Evolutionary conservation across 2,113 vertebrate species (phyloP).

Genomic region (Amblyopsis rosae): DNA sequence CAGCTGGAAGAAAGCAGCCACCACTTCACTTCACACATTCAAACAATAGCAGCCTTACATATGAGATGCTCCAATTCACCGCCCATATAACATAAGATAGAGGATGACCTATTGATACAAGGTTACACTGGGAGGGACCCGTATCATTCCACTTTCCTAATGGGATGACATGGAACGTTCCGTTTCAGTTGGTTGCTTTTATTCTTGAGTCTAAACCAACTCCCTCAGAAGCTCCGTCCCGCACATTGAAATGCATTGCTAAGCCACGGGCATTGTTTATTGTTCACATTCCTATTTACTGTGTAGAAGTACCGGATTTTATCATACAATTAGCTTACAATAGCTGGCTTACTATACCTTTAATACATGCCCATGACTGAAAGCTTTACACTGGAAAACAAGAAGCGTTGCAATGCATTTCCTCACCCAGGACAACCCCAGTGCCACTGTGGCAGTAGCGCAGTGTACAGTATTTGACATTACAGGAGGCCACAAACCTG

Average conservation of each 20-base stretch:
- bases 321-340: too few species aligned
- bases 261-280: too few species aligned
- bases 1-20: constrained; percentile 75
- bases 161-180: background rate
- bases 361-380: background rate
- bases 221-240: too few species aligned
- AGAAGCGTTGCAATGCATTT: background rate
- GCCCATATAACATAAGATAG: too few species aligned
- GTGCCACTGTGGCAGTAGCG: background rate
- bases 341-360: too few species aligned
- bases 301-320: too few species aligned
- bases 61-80: too few species aligned
- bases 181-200: background rate
- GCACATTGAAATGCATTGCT: too few species aligned
- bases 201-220: background rate
- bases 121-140: too few species aligned
- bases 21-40: background rate
- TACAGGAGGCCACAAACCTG: constrained; percentile 75
- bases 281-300: too few species aligned
- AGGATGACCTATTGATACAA: too few species aligned
- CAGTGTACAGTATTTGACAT: background rate
- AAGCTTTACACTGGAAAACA: background rate
- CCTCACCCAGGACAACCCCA: background rate
- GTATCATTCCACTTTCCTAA: background rate
- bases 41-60: constrained; percentile 1